Base-by-base conservation (phyloP, 2,113 vertebrate species). In the Dasypus novemcinctus region DNA sequence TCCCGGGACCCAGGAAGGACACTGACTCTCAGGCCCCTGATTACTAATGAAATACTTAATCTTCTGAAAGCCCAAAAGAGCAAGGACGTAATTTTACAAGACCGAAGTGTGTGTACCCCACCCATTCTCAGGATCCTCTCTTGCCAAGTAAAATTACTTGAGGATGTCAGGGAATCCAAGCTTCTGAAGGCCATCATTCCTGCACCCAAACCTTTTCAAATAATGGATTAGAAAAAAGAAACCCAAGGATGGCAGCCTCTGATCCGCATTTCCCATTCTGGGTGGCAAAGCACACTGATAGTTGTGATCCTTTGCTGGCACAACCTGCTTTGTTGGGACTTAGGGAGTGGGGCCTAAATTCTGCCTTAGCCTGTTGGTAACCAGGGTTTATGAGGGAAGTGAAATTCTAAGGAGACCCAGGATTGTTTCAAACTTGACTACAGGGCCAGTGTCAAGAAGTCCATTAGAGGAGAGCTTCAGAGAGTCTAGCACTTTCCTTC, bases 11-110 rank as follows among this genome's bases (percentile, higher is more conserved):
- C 27, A n/a, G n/a, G n/a, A 87, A 83, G 71, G 76, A 59, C 74
- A 29, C 12, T 83, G 83, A 61, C 69, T 57, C 52, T 33, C 63
- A 43, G 25, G 49, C 64, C 36, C 79, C 54, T 61, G 72, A 90
- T 86, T 89, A 69, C 79, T 71, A 64, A 86, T 12, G 31, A 91
- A 66, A 83, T 20, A 69, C 43, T 83, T 83, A 31, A 71, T 76
- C 64, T 74, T 84, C 57, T 0, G 20, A 95, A 78, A 89, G 63
- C 95, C 59, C 91, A 81, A 90, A 84, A 93, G 38, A 95, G 95
- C 87, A 91, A 93, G 87, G 68, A 76, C 52, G 46, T 59, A 27
- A 85, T 79, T 95, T 63, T 59, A 89, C 82, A 95, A 93, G 74
- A 63, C 41, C 29, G 54, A 83, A 31, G 15, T 11, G 10, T 20